These are phyloP conservation scores for Antechinus flavipes DNA, from an alignment of 2,113 vertebrate genomes.

Conservation along the genomic window DNA sequence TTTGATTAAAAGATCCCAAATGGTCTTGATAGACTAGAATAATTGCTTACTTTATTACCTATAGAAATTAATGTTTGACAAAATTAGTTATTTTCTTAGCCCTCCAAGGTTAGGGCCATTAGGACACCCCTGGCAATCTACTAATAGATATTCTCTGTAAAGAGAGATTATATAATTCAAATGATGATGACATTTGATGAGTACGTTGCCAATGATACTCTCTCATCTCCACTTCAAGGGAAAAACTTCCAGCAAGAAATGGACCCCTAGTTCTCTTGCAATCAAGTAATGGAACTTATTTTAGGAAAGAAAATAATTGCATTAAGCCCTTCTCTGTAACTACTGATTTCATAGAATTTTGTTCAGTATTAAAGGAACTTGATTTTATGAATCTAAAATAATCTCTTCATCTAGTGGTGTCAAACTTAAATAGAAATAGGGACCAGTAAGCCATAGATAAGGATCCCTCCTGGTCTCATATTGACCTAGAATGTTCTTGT, in stretches of 20 bases:
- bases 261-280: slow-evolving; percentile 2
- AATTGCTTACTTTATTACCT: not conserved
- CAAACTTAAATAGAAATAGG: not conserved
- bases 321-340: not conserved
- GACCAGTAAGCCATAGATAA: not conserved
- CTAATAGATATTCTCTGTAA: not conserved
- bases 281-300: not conserved
- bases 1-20: not conserved
- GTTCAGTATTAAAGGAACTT: not conserved
- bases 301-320: not conserved
- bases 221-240: slow-evolving; percentile 12
- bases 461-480: not conserved
- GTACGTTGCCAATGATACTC: not conserved
- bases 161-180: not conserved
- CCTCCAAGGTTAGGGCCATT: not conserved
- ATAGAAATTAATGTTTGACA: not conserved
- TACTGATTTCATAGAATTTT: not conserved
- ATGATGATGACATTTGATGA: not conserved
- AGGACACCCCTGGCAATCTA: not conserved
- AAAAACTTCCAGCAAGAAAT: not conserved
- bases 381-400: not conserved
- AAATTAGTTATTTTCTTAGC: not conserved
- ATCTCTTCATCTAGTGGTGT: not conserved
- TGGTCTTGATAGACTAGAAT: not conserved
- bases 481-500: not conserved